phyloP scores from a whole-genome alignment of 2,888 invertebrate species.

The Rhingia rostrata region DNA sequence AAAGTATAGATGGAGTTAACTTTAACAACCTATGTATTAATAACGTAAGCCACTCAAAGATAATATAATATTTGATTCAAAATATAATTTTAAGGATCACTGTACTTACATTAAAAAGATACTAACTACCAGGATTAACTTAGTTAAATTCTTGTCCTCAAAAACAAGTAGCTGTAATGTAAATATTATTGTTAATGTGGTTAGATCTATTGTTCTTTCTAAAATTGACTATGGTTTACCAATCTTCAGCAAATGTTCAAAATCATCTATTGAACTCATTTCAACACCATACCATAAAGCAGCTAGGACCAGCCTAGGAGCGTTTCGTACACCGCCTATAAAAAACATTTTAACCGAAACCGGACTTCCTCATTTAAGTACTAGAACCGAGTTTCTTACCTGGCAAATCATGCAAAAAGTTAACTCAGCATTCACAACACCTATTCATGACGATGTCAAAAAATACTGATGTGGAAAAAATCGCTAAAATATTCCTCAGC shows the following conservation, averaged over 20 bases:
- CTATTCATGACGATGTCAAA: conserved; percentile 20
- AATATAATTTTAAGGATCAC: neutral
- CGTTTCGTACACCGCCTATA: conserved; percentile 18
- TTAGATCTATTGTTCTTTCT: neutral
- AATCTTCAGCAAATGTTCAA: neutral
- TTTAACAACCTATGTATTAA: neutral
- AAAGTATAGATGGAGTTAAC: neutral
- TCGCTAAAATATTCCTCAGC: neutral
- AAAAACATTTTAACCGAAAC: conserved; percentile 16
- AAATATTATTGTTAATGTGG: neutral
- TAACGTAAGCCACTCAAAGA: neutral
- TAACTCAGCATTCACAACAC: neutral
- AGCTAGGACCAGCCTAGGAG: conserved; percentile 5
- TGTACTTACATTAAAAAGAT: neutral
- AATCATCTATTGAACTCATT: neutral
- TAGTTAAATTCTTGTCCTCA: neutral
- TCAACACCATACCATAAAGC: conserved; percentile 25
- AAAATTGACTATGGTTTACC: neutral
- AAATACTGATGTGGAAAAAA: conserved; percentile 1
- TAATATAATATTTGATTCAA: neutral
- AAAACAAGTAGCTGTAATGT: neutral
- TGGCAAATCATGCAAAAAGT: neutral
- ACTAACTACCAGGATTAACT: neutral
- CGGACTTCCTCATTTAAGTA: conserved; percentile 7
- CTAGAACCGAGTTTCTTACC: conserved; percentile 6